Evolutionary conservation across 1,140 invertebrate genomes (phyloP).

Genomic region (Caenorhabditis brenneri): DNA sequence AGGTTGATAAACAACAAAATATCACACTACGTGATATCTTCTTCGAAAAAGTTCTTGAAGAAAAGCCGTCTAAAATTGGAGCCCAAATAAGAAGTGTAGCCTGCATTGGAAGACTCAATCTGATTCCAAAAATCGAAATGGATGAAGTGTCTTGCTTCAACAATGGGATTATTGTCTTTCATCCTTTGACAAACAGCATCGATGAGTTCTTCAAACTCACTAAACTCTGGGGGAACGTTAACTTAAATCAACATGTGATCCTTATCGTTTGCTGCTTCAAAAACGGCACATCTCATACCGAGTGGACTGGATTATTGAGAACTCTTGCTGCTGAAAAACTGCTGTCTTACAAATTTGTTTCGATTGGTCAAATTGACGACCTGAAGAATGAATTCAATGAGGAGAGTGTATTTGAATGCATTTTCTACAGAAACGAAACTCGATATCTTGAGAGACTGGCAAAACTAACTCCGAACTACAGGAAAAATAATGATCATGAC

Average conservation of each 20-base stretch:
- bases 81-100: neutral
- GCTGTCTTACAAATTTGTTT: conserved; percentile 30
- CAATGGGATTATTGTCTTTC: neutral
- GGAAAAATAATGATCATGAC: neutral
- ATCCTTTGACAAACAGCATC: neutral
- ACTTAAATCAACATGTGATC: neutral
- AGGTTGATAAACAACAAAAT: neutral
- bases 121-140: neutral
- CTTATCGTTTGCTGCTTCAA: neutral
- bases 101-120: neutral
- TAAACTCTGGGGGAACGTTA: neutral
- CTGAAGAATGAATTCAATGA: conserved; percentile 41
- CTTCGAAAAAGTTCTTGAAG: neutral
- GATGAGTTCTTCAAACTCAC: conserved; percentile 11
- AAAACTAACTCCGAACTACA: neutral
- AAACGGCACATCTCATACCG: conserved; percentile 30
- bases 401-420: conserved; percentile 10
- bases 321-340: conserved; percentile 40
- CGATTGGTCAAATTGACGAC: neutral
- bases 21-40: neutral
- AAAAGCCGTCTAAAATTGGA: neutral
- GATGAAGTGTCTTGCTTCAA: conserved; percentile 1
- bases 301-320: conserved; percentile 38
- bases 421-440: conserved; percentile 34
- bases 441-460: conserved; percentile 46